Evolutionary conservation across 92 coral and sea anemone species (phyloP).

Genomic region (Phymanthus crucifer): DNA sequence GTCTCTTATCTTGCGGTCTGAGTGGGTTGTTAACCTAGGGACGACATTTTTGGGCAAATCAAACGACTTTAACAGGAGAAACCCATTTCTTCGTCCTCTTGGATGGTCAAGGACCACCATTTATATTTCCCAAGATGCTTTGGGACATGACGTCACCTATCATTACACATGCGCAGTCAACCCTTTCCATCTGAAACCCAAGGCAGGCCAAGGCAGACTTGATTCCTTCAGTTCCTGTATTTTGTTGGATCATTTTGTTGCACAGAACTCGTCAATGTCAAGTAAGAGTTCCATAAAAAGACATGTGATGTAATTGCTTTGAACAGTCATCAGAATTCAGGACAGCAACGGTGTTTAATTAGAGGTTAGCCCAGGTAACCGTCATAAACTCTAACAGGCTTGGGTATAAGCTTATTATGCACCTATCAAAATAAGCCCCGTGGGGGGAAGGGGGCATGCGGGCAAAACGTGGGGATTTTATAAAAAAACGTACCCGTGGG

Average conservation of each 20-base stretch:
- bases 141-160: slow-evolving; percentile 79
- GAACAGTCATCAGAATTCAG: not conserved
- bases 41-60: slow-evolving; percentile 29
- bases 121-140: slow-evolving; percentile 91
- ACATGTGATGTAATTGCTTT: not conserved
- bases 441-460: too few species aligned
- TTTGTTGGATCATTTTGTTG: too few species aligned
- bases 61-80: slow-evolving; percentile 6
- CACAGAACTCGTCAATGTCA: too few species aligned
- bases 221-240: too few species aligned
- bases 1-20: slow-evolving; percentile 9
- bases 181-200: not conserved
- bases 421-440: too few species aligned
- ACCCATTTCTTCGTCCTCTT: not conserved
- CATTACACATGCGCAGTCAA: slow-evolving; percentile 59
- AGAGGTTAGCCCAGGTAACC: too few species aligned
- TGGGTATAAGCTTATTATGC: too few species aligned
- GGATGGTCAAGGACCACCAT: slow-evolving; percentile 63
- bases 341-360: not conserved
- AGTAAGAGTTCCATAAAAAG: too few species aligned
- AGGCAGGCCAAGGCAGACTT: too few species aligned
- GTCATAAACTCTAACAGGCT: too few species aligned
- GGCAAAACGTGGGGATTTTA: too few species aligned
- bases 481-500: too few species aligned
- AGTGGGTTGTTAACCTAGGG: not conserved